Percentiles rank a stretch among this genome's conserved stretches.
Evolutionary conservation across 2,797 vertebrate genomes (phyloP).

Genomic region (Tokudaia tokunoshimensis): DNA sequence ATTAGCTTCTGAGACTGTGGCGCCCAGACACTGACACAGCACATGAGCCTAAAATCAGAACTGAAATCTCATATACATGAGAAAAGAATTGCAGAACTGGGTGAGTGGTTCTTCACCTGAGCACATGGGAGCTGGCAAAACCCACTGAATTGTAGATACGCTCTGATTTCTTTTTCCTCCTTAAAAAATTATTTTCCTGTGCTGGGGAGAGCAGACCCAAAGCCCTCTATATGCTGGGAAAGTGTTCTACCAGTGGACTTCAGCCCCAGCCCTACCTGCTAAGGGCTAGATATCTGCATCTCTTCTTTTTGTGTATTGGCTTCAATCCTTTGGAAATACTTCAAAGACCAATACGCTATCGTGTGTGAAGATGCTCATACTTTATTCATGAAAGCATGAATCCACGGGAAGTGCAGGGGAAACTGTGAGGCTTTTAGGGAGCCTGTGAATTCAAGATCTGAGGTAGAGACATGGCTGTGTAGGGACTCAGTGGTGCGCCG

Average conservation of each 20-base stretch:
- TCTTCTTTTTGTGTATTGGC: not conserved
- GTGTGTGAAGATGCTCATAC: rapidly evolving
- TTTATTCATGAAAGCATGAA: not conserved
- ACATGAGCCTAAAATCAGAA: not conserved
- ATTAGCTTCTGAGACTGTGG: not conserved
- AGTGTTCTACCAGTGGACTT: not conserved
- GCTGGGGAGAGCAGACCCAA: not conserved
- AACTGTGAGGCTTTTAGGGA: not conserved
- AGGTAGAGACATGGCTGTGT: not conserved
- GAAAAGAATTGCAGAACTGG: not conserved
- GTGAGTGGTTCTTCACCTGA: not conserved
- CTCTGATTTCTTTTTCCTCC: not conserved
- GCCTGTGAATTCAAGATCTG: not conserved
- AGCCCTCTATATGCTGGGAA: not conserved
- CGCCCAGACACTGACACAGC: not conserved
- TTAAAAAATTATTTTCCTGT: not conserved
- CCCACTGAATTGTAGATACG: not conserved
- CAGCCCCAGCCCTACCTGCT: not conserved
- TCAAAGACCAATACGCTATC: not conserved
- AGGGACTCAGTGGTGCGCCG: not conserved
- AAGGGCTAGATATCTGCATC: not conserved
- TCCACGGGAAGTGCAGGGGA: not conserved
- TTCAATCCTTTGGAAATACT: conserved; percentile 19
- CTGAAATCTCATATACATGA: not conserved
- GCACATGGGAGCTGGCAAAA: too few species aligned